phyloP scores from a whole-genome alignment of 2,797 vertebrate species.

The Anabas testudineus region DNA sequence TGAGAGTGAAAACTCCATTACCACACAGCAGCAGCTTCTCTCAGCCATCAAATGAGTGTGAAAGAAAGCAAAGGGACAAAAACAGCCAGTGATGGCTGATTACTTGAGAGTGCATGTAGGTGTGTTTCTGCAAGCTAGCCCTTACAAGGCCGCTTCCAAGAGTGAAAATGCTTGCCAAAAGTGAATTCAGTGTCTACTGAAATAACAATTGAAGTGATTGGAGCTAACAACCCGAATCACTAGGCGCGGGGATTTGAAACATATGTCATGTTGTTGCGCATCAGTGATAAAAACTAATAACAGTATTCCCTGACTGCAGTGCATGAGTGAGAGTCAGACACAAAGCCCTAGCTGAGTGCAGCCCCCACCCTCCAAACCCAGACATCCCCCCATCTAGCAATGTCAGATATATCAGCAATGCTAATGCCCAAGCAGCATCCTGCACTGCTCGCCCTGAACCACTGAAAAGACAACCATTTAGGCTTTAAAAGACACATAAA shows the following conservation, averaged over 20 bases:
- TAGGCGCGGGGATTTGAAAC: constrained; percentile 64
- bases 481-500: constrained; percentile 82
- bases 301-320: constrained; percentile 70
- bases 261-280: constrained; percentile 76
- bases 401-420: constrained; percentile 78
- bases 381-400: constrained; percentile 37
- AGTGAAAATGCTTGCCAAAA: constrained; percentile 20
- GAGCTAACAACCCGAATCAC: constrained; percentile 70
- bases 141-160: constrained; percentile 42
- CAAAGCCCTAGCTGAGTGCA: constrained; percentile 67
- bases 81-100: constrained; percentile 51
- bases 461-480: constrained; percentile 82
- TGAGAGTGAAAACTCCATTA: constrained; percentile 89
- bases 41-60: constrained; percentile 47
- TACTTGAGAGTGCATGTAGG: constrained; percentile 19
- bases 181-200: constrained; percentile 42
- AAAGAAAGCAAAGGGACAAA: constrained; percentile 49
- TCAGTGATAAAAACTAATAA: constrained; percentile 76
- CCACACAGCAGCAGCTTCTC: constrained; percentile 69
- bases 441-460: constrained; percentile 55
- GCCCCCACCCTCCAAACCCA: constrained; percentile 1
- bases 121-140: constrained; percentile 24
- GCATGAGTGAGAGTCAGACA: constrained; percentile 74
- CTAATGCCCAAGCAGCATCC: constrained; percentile 74
- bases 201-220: constrained; percentile 72